Conservation (phyloP, 1,140 invertebrate genomes). For the Drosophila mauritiana region DNA sequence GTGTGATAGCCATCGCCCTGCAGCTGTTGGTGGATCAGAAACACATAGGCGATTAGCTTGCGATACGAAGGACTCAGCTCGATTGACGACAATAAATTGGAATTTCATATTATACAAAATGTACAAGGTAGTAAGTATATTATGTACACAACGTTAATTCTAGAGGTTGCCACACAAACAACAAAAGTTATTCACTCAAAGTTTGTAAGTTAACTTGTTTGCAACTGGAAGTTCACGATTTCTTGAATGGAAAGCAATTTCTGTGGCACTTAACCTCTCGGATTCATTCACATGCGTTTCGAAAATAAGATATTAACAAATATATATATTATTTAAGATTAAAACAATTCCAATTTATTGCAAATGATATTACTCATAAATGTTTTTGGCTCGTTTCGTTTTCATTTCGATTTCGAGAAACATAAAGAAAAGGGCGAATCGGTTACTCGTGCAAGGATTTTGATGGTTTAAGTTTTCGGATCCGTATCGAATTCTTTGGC, state of each 20-base stretch:
- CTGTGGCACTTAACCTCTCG: background rate
- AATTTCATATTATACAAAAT: conserved; percentile 51
- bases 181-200: background rate
- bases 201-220: background rate
- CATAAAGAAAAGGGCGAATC: conserved; percentile 80
- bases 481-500: conserved; percentile 35
- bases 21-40: conserved; percentile 85
- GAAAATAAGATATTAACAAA: conserved; percentile 6
- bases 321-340: background rate
- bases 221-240: background rate
- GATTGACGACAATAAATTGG: conserved; percentile 75
- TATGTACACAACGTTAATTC: conserved; percentile 4
- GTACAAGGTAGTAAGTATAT: background rate
- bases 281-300: conserved; percentile 14
- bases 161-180: background rate
- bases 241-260: background rate
- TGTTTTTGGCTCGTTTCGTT: conserved; percentile 8
- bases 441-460: conserved; percentile 84
- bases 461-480: conserved; percentile 22
- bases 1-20: conserved; percentile 93
- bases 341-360: conserved; percentile 78
- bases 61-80: background rate
- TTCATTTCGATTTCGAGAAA: conserved; percentile 26
- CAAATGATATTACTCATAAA: conserved; percentile 39
- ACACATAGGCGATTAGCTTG: conserved; percentile 3